Base-by-base conservation (phyloP, 2,797 vertebrate genomes). In the Sebastiscus tertius region DNA sequence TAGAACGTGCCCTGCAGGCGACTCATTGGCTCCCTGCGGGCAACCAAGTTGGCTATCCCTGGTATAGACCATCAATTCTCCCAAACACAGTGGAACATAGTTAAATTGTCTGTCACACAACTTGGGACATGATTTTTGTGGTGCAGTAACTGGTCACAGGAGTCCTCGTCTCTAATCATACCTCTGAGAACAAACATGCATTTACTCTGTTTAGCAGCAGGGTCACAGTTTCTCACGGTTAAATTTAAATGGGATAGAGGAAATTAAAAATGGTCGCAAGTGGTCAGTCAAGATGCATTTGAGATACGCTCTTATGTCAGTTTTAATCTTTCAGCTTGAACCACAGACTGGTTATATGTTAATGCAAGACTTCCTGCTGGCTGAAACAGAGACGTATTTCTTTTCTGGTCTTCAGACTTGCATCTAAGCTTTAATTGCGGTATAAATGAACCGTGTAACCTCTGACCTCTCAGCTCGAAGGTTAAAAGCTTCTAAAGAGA, bases 401-500 rank as follows among this genome's bases (percentile, higher is more conserved):
- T 39, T 22, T 24, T 31, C 29, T 24, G 31, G 0, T 58, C 26
- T 36, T 12, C 20, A 9, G 4, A 14, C 10, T 39, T 20, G 4
- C 9, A 10, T 64, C 33, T 66, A 39, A 8, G 10, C 54, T 82
- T 76, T 58, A 10, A 65, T 61, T 59, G 20, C 5, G 1, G 31
- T 27, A 29, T 34, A 46, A 75, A 46, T 67, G 2, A 62, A 24
- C 12, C 20, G 16, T 26, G 29, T 63, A 27, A 68, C 49, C 29
- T 82, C 61, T 33, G 39, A 72, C 31, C 54, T 22, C 54, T 54
- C 42, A 22, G 39, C 36, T 68, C 6, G 4, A 20, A 26, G 8
- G 42, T 70, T 78, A 34, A 75, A 27, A 72, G 26, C 27, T 54
- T 74, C 77, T 79, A 46, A 72, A 66, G 31, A 58, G 52, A 27